Conservation (phyloP, 2,888 invertebrate species). For the Eucriotettix oculatus region DNA sequence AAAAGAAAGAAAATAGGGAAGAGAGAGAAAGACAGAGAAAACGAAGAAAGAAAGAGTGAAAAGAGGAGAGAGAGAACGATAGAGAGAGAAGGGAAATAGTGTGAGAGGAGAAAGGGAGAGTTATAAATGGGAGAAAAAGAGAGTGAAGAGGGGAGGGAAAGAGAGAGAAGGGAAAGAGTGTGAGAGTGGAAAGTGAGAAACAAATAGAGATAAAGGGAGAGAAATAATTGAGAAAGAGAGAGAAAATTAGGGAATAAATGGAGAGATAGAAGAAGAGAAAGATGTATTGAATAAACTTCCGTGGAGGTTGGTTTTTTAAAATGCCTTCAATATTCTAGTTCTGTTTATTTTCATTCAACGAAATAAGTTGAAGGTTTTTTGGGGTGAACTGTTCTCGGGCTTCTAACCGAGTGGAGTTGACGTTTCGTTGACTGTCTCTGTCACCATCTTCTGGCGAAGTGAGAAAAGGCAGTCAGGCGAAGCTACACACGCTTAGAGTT, state of each 20-base stretch:
- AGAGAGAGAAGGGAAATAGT: neutral
- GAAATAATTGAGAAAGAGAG: neutral
- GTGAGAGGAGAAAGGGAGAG: neutral
- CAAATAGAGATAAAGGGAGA: neutral
- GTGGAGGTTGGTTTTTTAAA: too few species aligned
- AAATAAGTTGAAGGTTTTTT: too few species aligned
- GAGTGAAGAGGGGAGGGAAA: neutral
- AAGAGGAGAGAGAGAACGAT: neutral
- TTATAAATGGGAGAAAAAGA: neutral
- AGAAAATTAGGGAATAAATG: neutral
- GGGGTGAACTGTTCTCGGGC: too few species aligned
- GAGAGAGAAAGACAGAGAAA: neutral
- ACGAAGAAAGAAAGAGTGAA: neutral
- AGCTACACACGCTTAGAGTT: too few species aligned
- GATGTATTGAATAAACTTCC: neutral
- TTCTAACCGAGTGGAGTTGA: too few species aligned
- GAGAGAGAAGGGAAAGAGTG: neutral
- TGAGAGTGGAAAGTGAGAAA: neutral
- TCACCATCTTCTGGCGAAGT: too few species aligned
- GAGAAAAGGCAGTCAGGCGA: too few species aligned
- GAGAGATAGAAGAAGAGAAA: neutral
- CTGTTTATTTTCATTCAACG: too few species aligned
- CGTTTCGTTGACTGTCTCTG: too few species aligned
- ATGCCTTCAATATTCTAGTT: too few species aligned
- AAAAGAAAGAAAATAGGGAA: neutral